Evolutionary conservation across 2,888 invertebrate genomes (phyloP), one percentile per base, ranked within the genome.

Genomic region (Ferdinandea cuprea): DNA sequence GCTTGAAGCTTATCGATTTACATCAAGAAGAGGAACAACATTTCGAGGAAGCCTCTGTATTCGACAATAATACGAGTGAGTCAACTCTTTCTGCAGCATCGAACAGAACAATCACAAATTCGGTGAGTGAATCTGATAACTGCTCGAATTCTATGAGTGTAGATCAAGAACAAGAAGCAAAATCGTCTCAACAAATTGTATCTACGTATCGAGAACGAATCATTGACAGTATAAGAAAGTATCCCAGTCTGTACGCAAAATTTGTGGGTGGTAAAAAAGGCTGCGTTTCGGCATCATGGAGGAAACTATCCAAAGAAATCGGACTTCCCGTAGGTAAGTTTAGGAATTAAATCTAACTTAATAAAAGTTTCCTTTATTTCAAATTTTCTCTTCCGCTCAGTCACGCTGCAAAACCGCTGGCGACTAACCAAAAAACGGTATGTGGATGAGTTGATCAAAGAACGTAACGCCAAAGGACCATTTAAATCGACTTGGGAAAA

Each of bases 371-470:
- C 2, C 25, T 3, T 2, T 9, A 15, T 9, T 40, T 7, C 0
- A 6, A 28, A 17, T 4, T 6, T 13, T 44, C 11, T 42, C 15
- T 21, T 9, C 44, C 7, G 15, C 37, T 4, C 42, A 63, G 63
- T 11, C 9, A 30, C 21, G 1, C 8, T 63, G 37, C 59, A 58
- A 30, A 63, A 25, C n/a, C 74, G 80, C 3, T 80, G 80, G 80
- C 32, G n/a, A 1, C 1, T 19, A 0, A 28, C 42, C 1, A 76
- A 13, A 42, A 6, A 2, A 0, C 48, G 69, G 0, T 81, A 59
- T 17, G 42, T 81, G 2, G 61, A 76, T 0, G 80, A 81, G 40
- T 28, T 81, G 11, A 30, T 71, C 3, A 37, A 11, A 7, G 15
- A 71, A 17, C 58, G 28, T 9, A 56, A 40, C 54, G 6, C 37